These are phyloP conservation scores for Sphecodes monilicornis DNA, from an alignment of 2,888 invertebrate genomes.

Conservation along the genomic window DNA sequence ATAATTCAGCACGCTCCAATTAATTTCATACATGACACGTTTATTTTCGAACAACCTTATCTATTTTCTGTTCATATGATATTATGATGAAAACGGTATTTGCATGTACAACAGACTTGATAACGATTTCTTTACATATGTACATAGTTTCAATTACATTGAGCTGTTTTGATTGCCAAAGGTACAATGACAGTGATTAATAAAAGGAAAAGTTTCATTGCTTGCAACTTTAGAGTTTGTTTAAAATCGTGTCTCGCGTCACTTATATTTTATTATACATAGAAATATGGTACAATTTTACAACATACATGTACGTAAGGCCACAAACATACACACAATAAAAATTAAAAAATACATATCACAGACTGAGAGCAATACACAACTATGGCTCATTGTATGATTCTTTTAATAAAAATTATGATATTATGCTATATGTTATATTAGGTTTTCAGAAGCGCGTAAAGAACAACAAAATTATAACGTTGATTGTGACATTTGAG, in stretches of 20 bases:
- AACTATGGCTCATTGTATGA: constrained; percentile 24
- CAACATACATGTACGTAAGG: constrained; percentile 46
- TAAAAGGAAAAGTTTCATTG: constrained; percentile 7
- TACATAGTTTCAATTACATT: constrained; percentile 6
- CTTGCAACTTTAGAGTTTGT: neutral
- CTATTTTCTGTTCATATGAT: neutral
- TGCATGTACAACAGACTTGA: neutral
- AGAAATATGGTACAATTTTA: constrained; percentile 35
- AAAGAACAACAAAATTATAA: neutral
- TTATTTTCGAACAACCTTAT: constrained; percentile 1
- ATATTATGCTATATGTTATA: neutral
- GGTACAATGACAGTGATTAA: neutral
- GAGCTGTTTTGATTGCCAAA: constrained; percentile 6
- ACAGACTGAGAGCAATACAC: constrained; percentile 58
- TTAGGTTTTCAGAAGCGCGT: neutral
- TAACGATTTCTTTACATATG: constrained; percentile 55
- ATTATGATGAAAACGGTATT: neutral
- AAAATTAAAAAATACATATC: constrained; percentile 66
- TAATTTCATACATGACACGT: neutral
- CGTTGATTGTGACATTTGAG: neutral
- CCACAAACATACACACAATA: constrained; percentile 33
- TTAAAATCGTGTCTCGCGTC: neutral
- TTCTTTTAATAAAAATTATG: neutral
- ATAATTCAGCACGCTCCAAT: neutral
- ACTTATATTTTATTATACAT: constrained; percentile 40